Conservation (phyloP, 2,888 invertebrate species). For the Dynastes maya region DNA sequence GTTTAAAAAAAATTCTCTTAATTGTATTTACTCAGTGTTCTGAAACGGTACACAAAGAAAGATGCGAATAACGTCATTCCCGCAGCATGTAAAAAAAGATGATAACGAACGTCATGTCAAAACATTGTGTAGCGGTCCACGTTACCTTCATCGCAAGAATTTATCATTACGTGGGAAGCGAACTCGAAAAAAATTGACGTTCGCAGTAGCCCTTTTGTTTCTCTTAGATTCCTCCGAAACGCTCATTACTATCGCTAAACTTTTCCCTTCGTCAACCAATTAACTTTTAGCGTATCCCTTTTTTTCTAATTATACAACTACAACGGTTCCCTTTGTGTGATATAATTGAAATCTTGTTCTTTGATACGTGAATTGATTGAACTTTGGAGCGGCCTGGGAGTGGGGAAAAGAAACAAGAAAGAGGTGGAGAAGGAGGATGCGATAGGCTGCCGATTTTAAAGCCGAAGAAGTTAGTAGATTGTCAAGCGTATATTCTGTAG, state of each 20-base stretch:
- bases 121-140: not conserved
- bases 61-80: no score
- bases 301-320: slow-evolving; percentile 55
- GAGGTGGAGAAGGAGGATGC: slow-evolving; percentile 24
- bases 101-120: not conserved
- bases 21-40: no score
- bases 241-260: slow-evolving; percentile 25
- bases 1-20: no score
- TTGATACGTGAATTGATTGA: slow-evolving; percentile 56
- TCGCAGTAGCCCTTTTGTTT: not conserved
- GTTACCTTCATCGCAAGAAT: not conserved
- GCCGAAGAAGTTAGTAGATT: slow-evolving; percentile 18
- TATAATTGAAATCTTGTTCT: slow-evolving; percentile 57
- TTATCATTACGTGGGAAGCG: not conserved
- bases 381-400: slow-evolving; percentile 43
- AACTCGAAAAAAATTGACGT: slow-evolving; percentile 1
- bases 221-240: not conserved
- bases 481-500: slow-evolving; percentile 30
- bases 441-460: slow-evolving; percentile 18
- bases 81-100: not conserved
- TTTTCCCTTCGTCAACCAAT: slow-evolving; percentile 45
- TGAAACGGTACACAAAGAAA: no score
- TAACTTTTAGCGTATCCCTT: slow-evolving; percentile 48
- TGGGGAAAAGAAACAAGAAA: slow-evolving; percentile 34
- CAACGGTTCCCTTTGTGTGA: slow-evolving; percentile 53